Base-by-base conservation (phyloP, 2,113 vertebrate genomes). In the Numida meleagris region DNA sequence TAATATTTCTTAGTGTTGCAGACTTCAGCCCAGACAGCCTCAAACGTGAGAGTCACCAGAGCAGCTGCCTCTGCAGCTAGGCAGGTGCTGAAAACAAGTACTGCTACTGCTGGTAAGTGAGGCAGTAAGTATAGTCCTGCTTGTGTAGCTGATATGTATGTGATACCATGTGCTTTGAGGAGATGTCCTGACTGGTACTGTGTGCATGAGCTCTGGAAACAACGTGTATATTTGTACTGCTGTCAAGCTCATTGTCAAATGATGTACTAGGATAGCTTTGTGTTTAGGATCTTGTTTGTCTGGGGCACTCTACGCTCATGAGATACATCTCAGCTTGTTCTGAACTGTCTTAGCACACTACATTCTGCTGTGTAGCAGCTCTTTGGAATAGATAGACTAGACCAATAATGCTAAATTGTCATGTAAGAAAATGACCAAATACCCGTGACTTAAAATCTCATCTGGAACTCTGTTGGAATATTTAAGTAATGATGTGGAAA, bases 11-110 rank as follows among this genome's bases (percentile, higher is more conserved):
- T 71, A 98, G 98, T 42, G 48, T 17, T 88, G 40, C 96, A 94
- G 24, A 15, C 89, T 25, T 29, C 70, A 34, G 45, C 42, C 57
- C 70, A 96, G 5, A 4, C 43, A 7, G 71, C 86, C 5, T 45
- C 90, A 10, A 88, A 71, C 8, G 12, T 67, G 63, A 97, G 97
- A 90, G 40, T 94, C n/a, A 98, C 97, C 65, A 96, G 98, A 95
- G 95, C 98, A 31, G 90, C 96, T 1, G 6, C 96, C 38, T 87
- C 95, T 57, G 86, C 91, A 68, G 81, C 96, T 23, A 97, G 90
- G n/a, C 97, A 97, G 82, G 12, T 42, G 51, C 38, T 67, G 46
- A 95, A 71, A 79, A 33, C 93, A 23, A 21, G 81, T 19, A 48
- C 71, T 5, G 51, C 71, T 6, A 4, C 78, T 45, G 4, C 85